Percentiles rank a stretch among this genome's conserved stretches.
Conservation (phyloP, 2,113 vertebrate genomes). For the Condylura cristata region DNA sequence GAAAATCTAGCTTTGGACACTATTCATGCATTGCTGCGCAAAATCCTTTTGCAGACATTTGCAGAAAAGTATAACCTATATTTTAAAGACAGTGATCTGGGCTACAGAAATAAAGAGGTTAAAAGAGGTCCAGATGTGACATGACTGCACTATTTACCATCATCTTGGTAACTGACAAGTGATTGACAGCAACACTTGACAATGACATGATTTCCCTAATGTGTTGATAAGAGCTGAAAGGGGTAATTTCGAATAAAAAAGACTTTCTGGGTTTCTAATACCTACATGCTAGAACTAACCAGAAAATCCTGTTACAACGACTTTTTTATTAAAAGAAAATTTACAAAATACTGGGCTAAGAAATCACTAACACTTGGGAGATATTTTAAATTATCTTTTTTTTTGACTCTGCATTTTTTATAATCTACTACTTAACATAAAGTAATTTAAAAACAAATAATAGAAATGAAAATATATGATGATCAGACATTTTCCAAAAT, state of each 20-base stretch:
- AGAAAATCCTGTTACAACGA: conserved; percentile 17
- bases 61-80: background rate
- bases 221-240: conserved; percentile 63
- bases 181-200: conserved; percentile 60
- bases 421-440: conserved; percentile 6
- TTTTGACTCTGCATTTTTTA: background rate
- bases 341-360: background rate
- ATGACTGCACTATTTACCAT: conserved; percentile 54
- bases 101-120: conserved; percentile 53
- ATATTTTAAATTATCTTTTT: conserved; percentile 17
- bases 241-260: conserved; percentile 70
- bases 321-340: conserved; percentile 30
- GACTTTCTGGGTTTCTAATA: conserved; percentile 46
- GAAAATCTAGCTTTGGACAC: background rate
- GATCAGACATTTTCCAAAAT: background rate
- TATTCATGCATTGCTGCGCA: background rate
- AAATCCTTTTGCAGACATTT: background rate
- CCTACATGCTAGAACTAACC: background rate
- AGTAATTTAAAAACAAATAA: conserved; percentile 5
- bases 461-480: background rate
- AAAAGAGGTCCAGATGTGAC: conserved; percentile 64
- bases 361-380: background rate
- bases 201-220: conserved; percentile 73
- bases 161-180: conserved; percentile 59
- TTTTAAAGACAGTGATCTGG: conserved; percentile 8